Base-by-base conservation (phyloP, 2,797 vertebrate genomes). In the Siniperca undulata region DNA sequence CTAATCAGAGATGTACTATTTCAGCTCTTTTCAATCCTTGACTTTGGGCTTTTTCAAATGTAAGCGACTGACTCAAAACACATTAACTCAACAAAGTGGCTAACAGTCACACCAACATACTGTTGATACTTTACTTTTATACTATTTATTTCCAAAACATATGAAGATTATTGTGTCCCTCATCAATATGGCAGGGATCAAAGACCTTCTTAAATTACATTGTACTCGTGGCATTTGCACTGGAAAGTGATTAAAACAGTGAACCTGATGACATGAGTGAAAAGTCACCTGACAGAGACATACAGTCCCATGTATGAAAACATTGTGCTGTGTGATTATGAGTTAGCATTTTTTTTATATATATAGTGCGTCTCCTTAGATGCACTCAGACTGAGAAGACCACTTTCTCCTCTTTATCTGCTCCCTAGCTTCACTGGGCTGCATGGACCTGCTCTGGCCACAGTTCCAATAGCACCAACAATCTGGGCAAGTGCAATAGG, bases 131-230 rank as follows among this genome's bases (percentile, higher is more conserved):
- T 30, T 30, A 30, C 30, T 30, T 30, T 30, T 30, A 30, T 30
- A 30, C 30, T 64, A 74, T 70, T n/a, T 91, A 88, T 93, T 89
- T 92, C 77, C 86, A 87, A 88, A 93, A 92, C 88, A 92, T n/a
- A 34, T 30, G 4, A 27, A 44, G n/a, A 81, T 74, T 52, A 72
- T 24, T 66, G 40, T 53, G 34, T 70, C 61, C 60, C 48, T 73
- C 64, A 82, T 84, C 61, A 46, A 36, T 76, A 64, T 3, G 67
- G n/a, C 46, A 59, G 17, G 34, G 11, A 87, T 90, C 75, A 89
- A 92, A 88, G 66, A 59, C 40, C 11, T 46, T 61, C 1, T 62
- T 42, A 2, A 74, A 87, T 83, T 30, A 71, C 81, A 67, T 7
- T 50, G 13, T 3, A 40, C 59, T 81, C 64, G 14, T 46, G 14